Base-by-base conservation (phyloP, 2,797 vertebrate genomes). In the Psittacula echo region DNA sequence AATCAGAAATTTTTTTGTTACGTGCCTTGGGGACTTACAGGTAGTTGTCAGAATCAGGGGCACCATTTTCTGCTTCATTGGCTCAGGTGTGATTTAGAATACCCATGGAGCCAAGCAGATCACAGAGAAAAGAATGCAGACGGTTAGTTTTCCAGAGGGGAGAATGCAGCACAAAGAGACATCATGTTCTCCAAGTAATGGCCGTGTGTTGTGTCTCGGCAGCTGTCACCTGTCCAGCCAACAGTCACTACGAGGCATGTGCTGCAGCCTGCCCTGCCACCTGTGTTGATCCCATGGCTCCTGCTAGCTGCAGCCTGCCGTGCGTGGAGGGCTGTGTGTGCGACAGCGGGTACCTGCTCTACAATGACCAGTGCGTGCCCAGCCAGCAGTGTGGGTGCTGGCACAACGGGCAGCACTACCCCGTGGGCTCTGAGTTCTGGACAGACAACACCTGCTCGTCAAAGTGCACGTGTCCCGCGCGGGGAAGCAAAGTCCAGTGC, bases 371-470 rank as follows among this genome's bases (percentile, higher is more conserved):
- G 26, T 97, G 97, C 3, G 96, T 97, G 79, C 89, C 96, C 81
- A 89, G 80, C 68, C 92, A 80, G 44, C 89, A 95, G 80, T 97
- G 97, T 3, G 97, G 97, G 3, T 97, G 97, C 56, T 97, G 96
- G 97, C 83, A 96, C 79, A 89, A 98, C 74, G 98, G 98, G 53
- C 92, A 85, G 54, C 98, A 98, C 96, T 98, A 98, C 94, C 97
- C 98, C 2, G 93, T 97, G 21, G 96, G 97, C 85, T 93, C 96
- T 2, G 97, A 96, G 3, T 97, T 96, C 54, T 97, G 96, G 97
- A 48, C 47, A 23, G 47, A 48, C 47, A 48, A 48, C 47, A 48
- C 91, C 51, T 98, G 97, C 81, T 95, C 97, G 78, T 98, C 98
- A 9, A 98, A 95, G 70, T 98, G 98, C 91, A 89, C 2, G 26